phyloP scores from a whole-genome alignment of 1,140 invertebrate species.

The Drosophila virilis region DNA sequence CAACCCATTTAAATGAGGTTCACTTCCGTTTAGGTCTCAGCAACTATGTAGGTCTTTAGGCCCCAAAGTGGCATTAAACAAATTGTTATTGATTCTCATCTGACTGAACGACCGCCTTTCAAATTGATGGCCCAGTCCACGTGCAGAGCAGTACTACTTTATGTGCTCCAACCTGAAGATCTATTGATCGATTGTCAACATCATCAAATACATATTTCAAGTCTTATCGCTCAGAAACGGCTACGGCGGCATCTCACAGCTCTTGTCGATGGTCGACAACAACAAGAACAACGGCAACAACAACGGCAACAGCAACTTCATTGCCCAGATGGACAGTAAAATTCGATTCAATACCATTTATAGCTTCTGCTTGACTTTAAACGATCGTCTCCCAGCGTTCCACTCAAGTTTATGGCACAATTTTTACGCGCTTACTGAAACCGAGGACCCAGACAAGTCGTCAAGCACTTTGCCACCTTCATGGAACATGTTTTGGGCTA shows the following conservation, averaged over 20 bases:
- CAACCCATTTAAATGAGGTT: conserved; percentile 38
- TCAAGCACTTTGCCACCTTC: conserved; percentile 28
- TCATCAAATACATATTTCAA: conserved; percentile 77
- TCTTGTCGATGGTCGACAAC: neutral
- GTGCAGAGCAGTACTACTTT: conserved; percentile 58
- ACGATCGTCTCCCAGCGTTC: conserved; percentile 36
- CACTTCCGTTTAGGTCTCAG: conserved; percentile 53
- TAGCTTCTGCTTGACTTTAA: conserved; percentile 52
- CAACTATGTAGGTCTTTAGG: conserved; percentile 18
- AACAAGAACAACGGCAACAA: conserved; percentile 9
- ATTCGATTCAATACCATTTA: conserved; percentile 64
- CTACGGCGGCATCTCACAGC: conserved; percentile 40
- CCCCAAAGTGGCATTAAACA: conserved; percentile 44
- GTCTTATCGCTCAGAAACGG: conserved; percentile 30
- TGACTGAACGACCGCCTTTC: conserved; percentile 69
- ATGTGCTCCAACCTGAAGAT: conserved; percentile 66
- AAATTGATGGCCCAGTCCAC: conserved; percentile 60
- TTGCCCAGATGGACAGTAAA: conserved; percentile 62
- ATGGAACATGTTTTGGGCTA: conserved; percentile 5
- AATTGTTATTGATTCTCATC: conserved; percentile 77
- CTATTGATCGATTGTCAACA: conserved; percentile 74
- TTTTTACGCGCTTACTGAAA: conserved; percentile 26
- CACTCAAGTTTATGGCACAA: conserved; percentile 42
- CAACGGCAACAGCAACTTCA: conserved; percentile 56
- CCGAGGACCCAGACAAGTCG: conserved; percentile 2